These are phyloP conservation scores for Porphyrio hochstetteri DNA, from an alignment of 2,113 vertebrate species.

Conservation along the genomic window DNA sequence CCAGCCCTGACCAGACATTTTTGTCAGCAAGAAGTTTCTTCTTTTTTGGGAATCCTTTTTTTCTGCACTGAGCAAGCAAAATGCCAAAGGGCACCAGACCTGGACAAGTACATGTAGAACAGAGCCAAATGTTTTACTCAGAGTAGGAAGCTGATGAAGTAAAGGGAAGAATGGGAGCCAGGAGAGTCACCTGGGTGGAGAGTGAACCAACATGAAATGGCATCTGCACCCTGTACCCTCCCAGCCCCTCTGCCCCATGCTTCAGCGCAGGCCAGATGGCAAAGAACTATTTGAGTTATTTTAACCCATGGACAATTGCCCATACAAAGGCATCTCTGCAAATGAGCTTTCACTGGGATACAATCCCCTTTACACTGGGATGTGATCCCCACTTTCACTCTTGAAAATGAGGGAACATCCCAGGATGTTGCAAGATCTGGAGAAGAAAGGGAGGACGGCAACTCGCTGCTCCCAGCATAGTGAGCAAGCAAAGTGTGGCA, in stretches of 20 bases:
- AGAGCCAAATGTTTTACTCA: neutral
- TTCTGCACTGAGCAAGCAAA: rapidly evolving
- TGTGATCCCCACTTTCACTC: neutral
- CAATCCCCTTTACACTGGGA: neutral
- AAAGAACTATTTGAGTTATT: neutral
- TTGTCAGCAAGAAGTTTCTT: neutral
- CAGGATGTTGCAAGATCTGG: neutral
- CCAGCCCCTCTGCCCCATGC: neutral
- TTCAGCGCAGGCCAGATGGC: neutral
- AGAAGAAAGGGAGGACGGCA: neutral
- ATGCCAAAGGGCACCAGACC: neutral
- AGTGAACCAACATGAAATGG: neutral
- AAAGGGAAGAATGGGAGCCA: neutral
- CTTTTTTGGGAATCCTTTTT: neutral
- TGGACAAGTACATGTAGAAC: neutral
- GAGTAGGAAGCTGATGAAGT: neutral
- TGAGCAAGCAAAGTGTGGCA: neutral
- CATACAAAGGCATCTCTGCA: neutral
- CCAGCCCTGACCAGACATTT: neutral
- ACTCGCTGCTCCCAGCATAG: neutral
- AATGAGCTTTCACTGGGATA: neutral
- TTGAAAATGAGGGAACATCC: neutral
- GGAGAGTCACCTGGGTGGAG: neutral
- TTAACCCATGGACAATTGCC: neutral
- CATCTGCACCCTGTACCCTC: neutral